Percentiles rank a stretch among this genome's conserved stretches.
Conservation (phyloP, 2,888 invertebrate genomes). For the Xanthorhoe designata region DNA sequence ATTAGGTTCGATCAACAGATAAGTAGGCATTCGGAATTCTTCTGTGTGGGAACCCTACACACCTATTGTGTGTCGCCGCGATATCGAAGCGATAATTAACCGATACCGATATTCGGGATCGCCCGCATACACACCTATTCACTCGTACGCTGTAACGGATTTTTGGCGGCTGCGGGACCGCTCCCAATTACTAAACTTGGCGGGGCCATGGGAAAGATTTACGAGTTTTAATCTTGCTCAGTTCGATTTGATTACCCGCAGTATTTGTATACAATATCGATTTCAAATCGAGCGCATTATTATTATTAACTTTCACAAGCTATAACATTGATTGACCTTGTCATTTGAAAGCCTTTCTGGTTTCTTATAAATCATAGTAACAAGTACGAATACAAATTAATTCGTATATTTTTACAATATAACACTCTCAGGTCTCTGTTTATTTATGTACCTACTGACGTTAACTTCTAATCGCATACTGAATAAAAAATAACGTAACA, state of each 20-base stretch:
- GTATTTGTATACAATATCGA: slow-evolving; percentile 5
- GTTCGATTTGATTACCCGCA: slow-evolving; percentile 14
- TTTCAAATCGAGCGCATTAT: background rate
- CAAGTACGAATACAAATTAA: background rate
- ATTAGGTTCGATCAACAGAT: background rate
- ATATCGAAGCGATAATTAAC: slow-evolving; percentile 53
- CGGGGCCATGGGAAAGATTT: slow-evolving; percentile 26
- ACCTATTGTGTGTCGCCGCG: slow-evolving; percentile 31
- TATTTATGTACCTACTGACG: background rate
- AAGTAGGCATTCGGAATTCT: background rate
- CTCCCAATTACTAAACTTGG: slow-evolving; percentile 37
- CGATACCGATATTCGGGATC: slow-evolving; percentile 49
- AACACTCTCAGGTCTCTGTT: background rate
- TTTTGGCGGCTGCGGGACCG: slow-evolving; percentile 52
- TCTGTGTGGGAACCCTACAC: slow-evolving; percentile 23
- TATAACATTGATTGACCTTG: background rate
- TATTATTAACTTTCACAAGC: background rate
- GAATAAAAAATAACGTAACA: slow-evolving; percentile 35
- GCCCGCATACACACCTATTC: slow-evolving; percentile 62
- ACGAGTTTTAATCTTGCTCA: slow-evolving; percentile 6
- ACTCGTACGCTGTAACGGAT: slow-evolving; percentile 49
- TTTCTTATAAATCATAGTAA: background rate
- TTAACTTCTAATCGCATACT: slow-evolving; percentile 34
- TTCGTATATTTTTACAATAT: background rate
- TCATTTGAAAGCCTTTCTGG: background rate